These are phyloP conservation scores for Branchinecta lynchi DNA, from an alignment of 1,140 invertebrate genomes.

Conservation along the genomic window DNA sequence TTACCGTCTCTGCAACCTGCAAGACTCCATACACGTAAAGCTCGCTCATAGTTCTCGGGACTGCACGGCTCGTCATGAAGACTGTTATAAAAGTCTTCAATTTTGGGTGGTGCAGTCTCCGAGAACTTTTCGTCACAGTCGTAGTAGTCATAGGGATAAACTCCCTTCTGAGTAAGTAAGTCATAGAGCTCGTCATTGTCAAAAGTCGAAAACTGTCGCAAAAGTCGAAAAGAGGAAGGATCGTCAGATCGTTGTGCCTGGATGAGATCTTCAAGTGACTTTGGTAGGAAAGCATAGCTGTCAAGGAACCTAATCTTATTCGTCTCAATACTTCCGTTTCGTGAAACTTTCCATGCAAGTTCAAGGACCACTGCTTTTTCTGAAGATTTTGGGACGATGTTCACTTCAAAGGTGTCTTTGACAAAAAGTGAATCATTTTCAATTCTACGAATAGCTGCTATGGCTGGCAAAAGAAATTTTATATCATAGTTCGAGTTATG, in stretches of 20 bases:
- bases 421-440: not conserved
- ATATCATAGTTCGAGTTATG: not conserved
- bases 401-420: not conserved
- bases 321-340: not conserved
- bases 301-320: not conserved
- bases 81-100: not conserved
- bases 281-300: not conserved
- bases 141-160: conserved; percentile 6
- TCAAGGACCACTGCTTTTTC: not conserved
- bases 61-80: not conserved
- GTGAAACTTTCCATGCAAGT: not conserved
- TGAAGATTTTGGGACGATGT: not conserved
- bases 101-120: not conserved
- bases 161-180: not conserved
- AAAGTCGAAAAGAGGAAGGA: too few relatives aligned
- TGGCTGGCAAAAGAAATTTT: not conserved
- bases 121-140: not conserved
- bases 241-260: not conserved
- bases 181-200: not conserved
- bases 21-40: too few relatives aligned
- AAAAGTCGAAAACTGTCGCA: too few relatives aligned
- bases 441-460: not conserved
- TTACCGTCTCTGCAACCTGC: too few relatives aligned
- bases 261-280: not conserved
- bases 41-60: not conserved